Percentiles rank a stretch among this genome's conserved stretches.
phyloP scores from a whole-genome alignment of 2,797 vertebrate genomes.

The Chromobotia macracanthus region DNA sequence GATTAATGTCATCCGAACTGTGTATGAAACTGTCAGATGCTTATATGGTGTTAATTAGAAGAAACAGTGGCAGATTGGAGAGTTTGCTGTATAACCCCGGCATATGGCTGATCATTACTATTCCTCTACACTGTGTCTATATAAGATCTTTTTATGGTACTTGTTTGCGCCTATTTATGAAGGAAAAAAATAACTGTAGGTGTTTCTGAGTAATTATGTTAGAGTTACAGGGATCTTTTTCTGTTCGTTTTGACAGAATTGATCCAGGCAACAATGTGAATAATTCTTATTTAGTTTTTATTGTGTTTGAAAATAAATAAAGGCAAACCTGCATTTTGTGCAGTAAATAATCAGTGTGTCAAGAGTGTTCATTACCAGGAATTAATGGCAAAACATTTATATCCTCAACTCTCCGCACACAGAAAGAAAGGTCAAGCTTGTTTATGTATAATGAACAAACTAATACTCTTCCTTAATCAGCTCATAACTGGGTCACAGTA shows the following conservation, averaged over 20 bases:
- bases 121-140: constrained; percentile 60
- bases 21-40: constrained; percentile 87
- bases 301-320: constrained; percentile 87
- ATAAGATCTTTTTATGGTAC: constrained; percentile 82
- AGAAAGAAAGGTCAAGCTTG: constrained; percentile 36
- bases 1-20: constrained; percentile 81
- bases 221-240: constrained; percentile 83
- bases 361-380: constrained; percentile 23
- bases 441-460: constrained; percentile 39
- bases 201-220: constrained; percentile 95
- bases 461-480: constrained; percentile 30
- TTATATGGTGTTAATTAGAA: constrained; percentile 87
- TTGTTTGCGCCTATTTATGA: constrained; percentile 92
- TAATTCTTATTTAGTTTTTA: constrained; percentile 91
- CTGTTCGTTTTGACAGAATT: constrained; percentile 82
- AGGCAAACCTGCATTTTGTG: constrained; percentile 87
- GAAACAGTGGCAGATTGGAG: constrained; percentile 84
- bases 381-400: constrained; percentile 16
- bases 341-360: constrained; percentile 77
- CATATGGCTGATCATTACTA: constrained; percentile 83
- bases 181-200: constrained; percentile 92
- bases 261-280: constrained; percentile 87
- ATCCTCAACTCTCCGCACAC: constrained; percentile 18
- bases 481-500: constrained; percentile 36
- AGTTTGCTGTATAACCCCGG: constrained; percentile 85